Evolutionary conservation across 64 coral and sea anemone species (phyloP).

Genomic region (Pocillopora verrucosa): DNA sequence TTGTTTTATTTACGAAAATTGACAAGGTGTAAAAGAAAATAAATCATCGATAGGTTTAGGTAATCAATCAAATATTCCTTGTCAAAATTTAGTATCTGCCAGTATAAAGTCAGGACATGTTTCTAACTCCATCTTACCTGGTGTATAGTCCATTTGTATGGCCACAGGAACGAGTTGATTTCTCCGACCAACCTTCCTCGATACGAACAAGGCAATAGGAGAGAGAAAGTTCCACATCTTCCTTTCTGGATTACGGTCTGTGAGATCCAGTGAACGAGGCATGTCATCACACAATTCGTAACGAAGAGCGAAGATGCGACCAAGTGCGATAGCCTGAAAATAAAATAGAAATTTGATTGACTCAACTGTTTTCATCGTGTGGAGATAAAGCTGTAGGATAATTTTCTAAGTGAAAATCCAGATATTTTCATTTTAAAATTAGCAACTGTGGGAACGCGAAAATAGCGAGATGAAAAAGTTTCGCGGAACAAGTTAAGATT

Average conservation of each 20-base stretch:
- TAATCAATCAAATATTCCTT: no score
- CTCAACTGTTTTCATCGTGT: no score
- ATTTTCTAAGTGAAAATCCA: no score
- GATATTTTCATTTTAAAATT: no score
- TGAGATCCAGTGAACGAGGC: neutral
- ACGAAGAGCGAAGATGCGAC: conserved; percentile 25
- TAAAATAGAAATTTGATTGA: neutral
- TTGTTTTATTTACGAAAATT: no score
- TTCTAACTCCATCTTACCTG: conserved; percentile 15
- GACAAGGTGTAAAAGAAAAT: no score
- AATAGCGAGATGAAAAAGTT: no score
- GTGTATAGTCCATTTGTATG: conserved; percentile 63
- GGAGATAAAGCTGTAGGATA: no score
- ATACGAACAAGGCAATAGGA: conserved; percentile 52
- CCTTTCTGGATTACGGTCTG: conserved; percentile 27
- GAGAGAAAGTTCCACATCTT: conserved; percentile 50
- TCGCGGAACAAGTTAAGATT: no score
- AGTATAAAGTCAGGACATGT: neutral
- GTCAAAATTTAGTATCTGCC: neutral
- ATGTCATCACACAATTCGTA: conserved; percentile 33
- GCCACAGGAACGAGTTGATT: conserved; percentile 51
- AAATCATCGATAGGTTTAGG: no score
- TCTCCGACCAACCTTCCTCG: neutral
- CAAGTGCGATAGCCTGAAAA: conserved; percentile 35
- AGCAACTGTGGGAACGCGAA: no score